These are phyloP conservation scores for Aleiodes alternator DNA, from an alignment of 2,888 invertebrate genomes.

Conservation along the genomic window DNA sequence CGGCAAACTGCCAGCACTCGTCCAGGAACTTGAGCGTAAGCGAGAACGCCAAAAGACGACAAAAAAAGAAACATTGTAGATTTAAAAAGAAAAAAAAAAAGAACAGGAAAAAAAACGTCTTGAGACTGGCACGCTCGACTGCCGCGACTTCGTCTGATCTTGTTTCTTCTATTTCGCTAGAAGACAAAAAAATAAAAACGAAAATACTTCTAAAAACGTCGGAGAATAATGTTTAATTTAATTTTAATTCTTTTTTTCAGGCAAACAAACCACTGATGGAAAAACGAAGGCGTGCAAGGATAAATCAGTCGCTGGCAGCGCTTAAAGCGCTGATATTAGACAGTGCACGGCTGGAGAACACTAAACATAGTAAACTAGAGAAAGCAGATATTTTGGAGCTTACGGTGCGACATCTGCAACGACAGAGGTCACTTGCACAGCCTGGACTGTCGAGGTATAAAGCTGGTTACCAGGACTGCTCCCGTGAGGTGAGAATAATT, in stretches of 20 bases:
- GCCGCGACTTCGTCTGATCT: neutral
- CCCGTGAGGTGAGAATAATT: slow-evolving; percentile 78
- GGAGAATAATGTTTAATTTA: too few relatives aligned
- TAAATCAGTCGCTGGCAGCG: slow-evolving; percentile 85
- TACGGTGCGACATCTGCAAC: slow-evolving; percentile 88
- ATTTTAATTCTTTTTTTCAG: slow-evolving; percentile 69
- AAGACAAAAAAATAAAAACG: slow-evolving; percentile 11
- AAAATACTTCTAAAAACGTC: too few relatives aligned
- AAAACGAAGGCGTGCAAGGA: slow-evolving; percentile 84
- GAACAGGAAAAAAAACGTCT: slow-evolving; percentile 27
- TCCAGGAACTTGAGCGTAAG: too few relatives aligned
- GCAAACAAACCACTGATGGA: slow-evolving; percentile 89
- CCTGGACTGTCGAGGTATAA: slow-evolving; percentile 81
- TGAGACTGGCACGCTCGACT: slow-evolving; percentile 30
- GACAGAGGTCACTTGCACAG: slow-evolving; percentile 82
- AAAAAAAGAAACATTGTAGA: slow-evolving; percentile 21
- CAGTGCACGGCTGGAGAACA: slow-evolving; percentile 82
- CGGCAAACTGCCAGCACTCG: too few relatives aligned
- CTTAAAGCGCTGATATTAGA: slow-evolving; percentile 84
- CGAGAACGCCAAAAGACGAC: slow-evolving; percentile 2
- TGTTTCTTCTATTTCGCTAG: slow-evolving; percentile 5
- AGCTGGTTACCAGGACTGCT: slow-evolving; percentile 82
- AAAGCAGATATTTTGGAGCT: slow-evolving; percentile 91
- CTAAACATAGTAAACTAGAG: slow-evolving; percentile 88
- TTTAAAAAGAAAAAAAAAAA: slow-evolving; percentile 16